Base-by-base conservation (phyloP, 2,888 invertebrate species). In the Microctonus brassicae region DNA sequence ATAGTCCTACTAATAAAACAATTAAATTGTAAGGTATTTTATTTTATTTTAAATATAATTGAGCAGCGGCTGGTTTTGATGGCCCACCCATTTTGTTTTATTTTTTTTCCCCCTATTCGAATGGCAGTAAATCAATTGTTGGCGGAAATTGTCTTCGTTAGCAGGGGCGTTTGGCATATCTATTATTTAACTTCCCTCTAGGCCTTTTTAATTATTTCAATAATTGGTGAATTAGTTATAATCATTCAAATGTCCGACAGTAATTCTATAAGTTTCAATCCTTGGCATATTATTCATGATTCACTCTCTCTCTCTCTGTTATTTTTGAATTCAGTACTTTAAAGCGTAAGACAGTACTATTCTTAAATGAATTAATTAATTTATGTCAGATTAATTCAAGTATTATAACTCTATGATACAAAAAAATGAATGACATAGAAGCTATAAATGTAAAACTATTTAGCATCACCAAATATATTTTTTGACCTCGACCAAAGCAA, bases 121-220 rank as follows among this genome's bases (percentile, higher is more conserved):
- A 53, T 70, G 72, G 69, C 67, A 67, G 70, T 75, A 75, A 74
- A 75, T 74, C 75, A 75, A 75, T 75, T 75, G 74, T 65, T 67
- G 1, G 17, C 36, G n/a, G 13, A 53, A 24, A 20, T 52, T 61
- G 58, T 55, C 39, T 10, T n/a, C 13, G 29, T 22, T 17, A 24
- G 24, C 52, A 22, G 10, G 24, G 24, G 52, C 24, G 52, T 53
- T 24, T 53, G 52, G n/a, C 5, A 22, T 55, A 55, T 55, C 26
- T 55, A 20, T 63, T 63, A 42, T 63, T 63, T 42, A 13, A 47
- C 26, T n/a, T 22, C 26, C 22, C 26, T 29, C 22, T 57, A 26
- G 26, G 24, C 24, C 10, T 34, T n/a, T 58, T 58, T 33, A 58
- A 58, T 58, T 34, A 34, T 34, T 34, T 17, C 34, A 34, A 58